Base-by-base conservation (phyloP, 2,888 invertebrate genomes). In the Andrena praecox region DNA sequence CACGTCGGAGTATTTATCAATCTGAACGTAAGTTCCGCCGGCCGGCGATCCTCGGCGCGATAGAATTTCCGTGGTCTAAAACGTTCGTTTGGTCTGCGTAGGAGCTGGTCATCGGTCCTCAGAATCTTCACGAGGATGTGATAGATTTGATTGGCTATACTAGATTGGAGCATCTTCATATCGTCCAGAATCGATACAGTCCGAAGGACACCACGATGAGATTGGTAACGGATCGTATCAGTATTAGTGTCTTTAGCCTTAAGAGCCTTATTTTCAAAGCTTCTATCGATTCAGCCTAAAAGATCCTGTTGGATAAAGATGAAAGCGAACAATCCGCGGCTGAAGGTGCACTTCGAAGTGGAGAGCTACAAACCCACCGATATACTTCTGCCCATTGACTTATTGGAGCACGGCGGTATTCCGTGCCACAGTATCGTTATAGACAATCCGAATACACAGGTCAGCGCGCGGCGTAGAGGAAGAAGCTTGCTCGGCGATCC, bases 1-100 rank as follows among this genome's bases (percentile, higher is more conserved):
- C 97, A 97, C 90, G 95, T 96, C 33, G 97, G 97, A 0, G 95
- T 97, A 35, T 97, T 98, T 92, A 92, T 97, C 31, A 97, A 97
- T 92, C 95, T 98, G 74, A 94, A 95, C 90, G 96, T 96, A 93
- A 92, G 91, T 89, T 56, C 12, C 7, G 0, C 24, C 4, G 2
- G 3, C 1, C 0, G 6, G 27, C 16, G n/a, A 64, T 42, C 27
- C n/a, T 27, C 35, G 7, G 56, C 63, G 62, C 16, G 3, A 27
- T 42, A 27, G 12, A 3, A 8, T 50, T 20, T 29, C 1, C 2
- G 1, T 81, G 42, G 24, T 10, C 16, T 69, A 16, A 48, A n/a
- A n/a, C 63, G 35, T 52, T 56, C n/a, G 0, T 67, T 79, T 71
- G 6, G 2, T 50, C 42, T 63, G n/a, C 10, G 8, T 66, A 96